Evolutionary conservation across 2,113 vertebrate species (phyloP).

Genomic region (Perca flavescens): DNA sequence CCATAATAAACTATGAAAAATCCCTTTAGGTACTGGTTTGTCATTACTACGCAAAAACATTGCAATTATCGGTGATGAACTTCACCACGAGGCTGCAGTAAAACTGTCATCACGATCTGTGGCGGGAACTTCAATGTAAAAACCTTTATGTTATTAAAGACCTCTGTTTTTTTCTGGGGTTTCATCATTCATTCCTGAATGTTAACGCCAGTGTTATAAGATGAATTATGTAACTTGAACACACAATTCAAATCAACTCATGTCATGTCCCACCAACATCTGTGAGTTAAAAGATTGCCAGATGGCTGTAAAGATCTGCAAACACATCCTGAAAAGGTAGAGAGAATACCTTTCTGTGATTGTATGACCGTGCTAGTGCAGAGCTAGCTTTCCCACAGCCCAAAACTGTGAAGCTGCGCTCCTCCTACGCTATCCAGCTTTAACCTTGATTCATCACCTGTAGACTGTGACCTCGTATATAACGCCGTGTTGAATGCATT

Average conservation of each 20-base stretch:
- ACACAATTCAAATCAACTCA: constrained; percentile 6
- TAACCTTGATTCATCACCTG: constrained; percentile 51
- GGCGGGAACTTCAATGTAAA: not conserved
- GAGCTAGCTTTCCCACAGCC: constrained; percentile 34
- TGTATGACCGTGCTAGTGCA: constrained; percentile 15
- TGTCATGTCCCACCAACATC: not conserved
- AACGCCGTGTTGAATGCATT: constrained; percentile 49
- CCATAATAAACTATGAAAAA: not conserved
- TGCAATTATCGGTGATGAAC: constrained; percentile 38
- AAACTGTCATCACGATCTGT: constrained; percentile 15
- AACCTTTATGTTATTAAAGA: constrained; percentile 4
- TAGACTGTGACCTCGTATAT: constrained; percentile 49
- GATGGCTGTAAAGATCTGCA: constrained; percentile 26
- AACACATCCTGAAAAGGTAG: constrained; percentile 26
- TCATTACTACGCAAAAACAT: constrained; percentile 29
- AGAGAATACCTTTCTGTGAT: constrained; percentile 24
- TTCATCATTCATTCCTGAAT: constrained; percentile 7
- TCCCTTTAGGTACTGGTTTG: not conserved
- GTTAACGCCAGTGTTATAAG: not conserved
- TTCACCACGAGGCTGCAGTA: constrained; percentile 9
- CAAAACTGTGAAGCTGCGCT: constrained; percentile 17
- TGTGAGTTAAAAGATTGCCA: constrained; percentile 8
- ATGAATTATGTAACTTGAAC: constrained; percentile 1
- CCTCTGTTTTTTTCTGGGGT: not conserved
- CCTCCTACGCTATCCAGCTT: constrained; percentile 51